Evolutionary conservation across 2,797 vertebrate genomes (phyloP), one percentile per base, ranked within the genome.

Genomic region (Protonibea diacanthus): DNA sequence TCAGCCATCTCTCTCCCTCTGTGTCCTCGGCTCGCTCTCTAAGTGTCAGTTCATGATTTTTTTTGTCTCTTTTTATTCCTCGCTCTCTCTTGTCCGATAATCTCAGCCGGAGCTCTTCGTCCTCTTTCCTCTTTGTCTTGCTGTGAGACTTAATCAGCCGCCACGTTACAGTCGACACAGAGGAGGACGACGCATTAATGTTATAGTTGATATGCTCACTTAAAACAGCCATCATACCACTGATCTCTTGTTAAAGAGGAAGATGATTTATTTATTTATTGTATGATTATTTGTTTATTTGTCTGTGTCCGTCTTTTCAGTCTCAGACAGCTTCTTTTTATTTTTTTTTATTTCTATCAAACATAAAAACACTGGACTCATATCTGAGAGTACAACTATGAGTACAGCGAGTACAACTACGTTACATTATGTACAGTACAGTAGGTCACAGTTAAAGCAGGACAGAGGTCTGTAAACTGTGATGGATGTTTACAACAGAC

Each of bases 121-220:
- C 44, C 51, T 70, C 52, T 47, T 40, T 52, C 44, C 51, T 70
- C 52, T 47, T 40, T 2, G 15, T 63, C 62, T 61, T 5, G 53
- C 77, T 60, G 84, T 15, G 66, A 57, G 61, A n/a, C 73, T 74
- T 51, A 52, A 57, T 81, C 71, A 81, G 75, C 52, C 72, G 56
- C 53, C 10, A 21, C 55, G 64, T 68, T 38, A 68, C 8, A 38
- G 29, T 49, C 25, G 3, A 65, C 20, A 51, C 62, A 55, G 23
- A 59, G n/a, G 40, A 75, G 57, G 38, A 27, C 20, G 51, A 51
- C n/a, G 25, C 29, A 45, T 29, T 44, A 11, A 12, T 55, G 51
- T 18, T 25, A n/a, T 4, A 29, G 25, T 38, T 6, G 29, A 38
- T 40, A 4, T 6, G 33, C 15, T 66, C 6, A 67, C 17, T 6